Evolutionary conservation across 2,888 invertebrate species (phyloP).

Genomic region (Metallyticus violacea): DNA sequence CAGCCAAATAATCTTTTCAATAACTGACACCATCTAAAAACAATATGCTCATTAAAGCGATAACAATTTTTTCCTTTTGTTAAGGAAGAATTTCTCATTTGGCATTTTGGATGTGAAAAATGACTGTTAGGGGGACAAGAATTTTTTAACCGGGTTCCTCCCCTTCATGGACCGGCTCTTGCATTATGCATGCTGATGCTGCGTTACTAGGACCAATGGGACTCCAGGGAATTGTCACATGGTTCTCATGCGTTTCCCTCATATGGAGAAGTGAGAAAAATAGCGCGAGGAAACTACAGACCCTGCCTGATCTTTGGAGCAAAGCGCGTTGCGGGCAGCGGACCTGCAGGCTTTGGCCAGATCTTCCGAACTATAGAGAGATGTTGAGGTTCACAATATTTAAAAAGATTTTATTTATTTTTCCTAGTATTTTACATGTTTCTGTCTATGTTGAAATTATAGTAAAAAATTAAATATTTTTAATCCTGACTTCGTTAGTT

Average conservation of each 20-base stretch:
- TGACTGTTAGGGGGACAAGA: background rate
- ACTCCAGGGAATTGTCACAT: conserved; percentile 27
- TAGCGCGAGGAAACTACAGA: background rate
- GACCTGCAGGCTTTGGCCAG: background rate
- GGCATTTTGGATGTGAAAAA: background rate
- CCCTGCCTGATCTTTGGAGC: background rate
- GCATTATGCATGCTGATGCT: conserved; percentile 32
- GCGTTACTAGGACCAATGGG: conserved; percentile 30
- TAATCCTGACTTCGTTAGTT: no score
- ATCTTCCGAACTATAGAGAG: no score
- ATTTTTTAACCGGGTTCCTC: background rate
- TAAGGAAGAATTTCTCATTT: background rate
- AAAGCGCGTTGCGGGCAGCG: background rate
- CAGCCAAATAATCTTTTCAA: no score
- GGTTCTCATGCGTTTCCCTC: conserved; percentile 19
- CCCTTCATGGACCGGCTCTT: conserved; percentile 1
- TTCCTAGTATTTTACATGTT: no score
- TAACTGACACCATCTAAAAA: no score
- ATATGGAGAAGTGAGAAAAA: background rate
- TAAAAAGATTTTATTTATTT: no score
- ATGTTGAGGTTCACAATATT: no score
- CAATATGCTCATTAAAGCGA: no score
- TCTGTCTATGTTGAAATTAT: no score
- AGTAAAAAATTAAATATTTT: no score
- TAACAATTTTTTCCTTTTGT: background rate